Evolutionary conservation across 2,888 invertebrate genomes (phyloP).

Genomic region (Epirrhoe tristata): DNA sequence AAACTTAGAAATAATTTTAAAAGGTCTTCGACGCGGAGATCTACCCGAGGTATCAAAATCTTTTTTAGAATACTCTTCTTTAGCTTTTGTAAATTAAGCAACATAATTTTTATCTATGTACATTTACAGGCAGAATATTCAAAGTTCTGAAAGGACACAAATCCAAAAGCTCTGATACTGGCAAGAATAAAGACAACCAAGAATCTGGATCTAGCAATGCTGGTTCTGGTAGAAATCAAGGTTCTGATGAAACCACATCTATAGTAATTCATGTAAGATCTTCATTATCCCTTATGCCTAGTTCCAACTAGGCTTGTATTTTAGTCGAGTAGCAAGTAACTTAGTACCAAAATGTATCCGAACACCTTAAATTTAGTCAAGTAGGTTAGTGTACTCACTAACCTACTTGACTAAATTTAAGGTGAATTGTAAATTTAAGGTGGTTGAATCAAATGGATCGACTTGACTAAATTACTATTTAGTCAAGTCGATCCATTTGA

Average conservation of each 20-base stretch:
- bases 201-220: constrained; percentile 29
- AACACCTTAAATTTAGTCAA: too few species aligned
- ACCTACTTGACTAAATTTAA: too few species aligned
- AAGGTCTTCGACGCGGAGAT: constrained; percentile 73
- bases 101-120: background rate
- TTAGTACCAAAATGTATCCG: too few species aligned
- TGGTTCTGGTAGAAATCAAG: constrained; percentile 8
- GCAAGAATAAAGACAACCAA: constrained; percentile 48
- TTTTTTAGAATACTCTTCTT: background rate
- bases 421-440: too few species aligned
- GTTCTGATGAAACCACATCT: constrained; percentile 21
- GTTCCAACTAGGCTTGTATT: too few species aligned
- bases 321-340: too few species aligned
- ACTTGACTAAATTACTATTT: too few species aligned
- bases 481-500: too few species aligned
- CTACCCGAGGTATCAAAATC: constrained; percentile 67
- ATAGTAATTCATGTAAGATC: constrained; percentile 38
- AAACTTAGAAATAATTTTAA: constrained; percentile 78
- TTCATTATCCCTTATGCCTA: background rate
- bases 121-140: constrained; percentile 70
- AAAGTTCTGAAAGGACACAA: constrained; percentile 71
- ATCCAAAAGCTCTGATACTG: constrained; percentile 54
- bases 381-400: too few species aligned
- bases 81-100: background rate
- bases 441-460: too few species aligned